Evolutionary conservation across 2,797 vertebrate genomes (phyloP).

Genomic region (Pseudocheirus occidentalis): DNA sequence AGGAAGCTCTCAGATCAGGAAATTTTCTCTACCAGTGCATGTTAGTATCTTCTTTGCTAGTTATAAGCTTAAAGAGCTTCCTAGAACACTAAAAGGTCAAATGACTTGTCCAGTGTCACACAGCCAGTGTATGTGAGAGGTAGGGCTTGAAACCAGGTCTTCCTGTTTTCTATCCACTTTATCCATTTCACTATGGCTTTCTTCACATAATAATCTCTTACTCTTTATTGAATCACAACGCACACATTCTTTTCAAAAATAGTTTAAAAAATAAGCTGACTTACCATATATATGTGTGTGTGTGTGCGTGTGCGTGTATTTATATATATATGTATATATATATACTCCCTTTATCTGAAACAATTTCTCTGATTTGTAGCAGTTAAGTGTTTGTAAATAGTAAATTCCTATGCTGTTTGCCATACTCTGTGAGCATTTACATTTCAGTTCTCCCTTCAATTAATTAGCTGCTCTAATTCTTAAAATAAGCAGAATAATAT

Average conservation of each 20-base stretch:
- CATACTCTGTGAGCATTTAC: not conserved
- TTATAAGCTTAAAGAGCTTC: not conserved
- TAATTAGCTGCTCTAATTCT: not conserved
- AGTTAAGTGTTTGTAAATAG: not conserved
- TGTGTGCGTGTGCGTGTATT: too few species aligned
- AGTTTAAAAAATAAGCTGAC: not conserved
- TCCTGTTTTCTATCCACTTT: not conserved
- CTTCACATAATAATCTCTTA: not conserved
- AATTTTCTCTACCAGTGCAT: not conserved
- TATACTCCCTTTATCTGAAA: not conserved
- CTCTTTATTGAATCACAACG: not conserved
- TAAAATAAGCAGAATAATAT: not conserved
- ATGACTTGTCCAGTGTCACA: not conserved
- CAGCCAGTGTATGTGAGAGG: not conserved
- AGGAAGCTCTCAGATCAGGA: not conserved
- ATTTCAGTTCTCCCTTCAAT: not conserved
- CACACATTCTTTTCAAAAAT: not conserved
- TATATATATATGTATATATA: too few species aligned
- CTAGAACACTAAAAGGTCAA: not conserved
- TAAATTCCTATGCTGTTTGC: not conserved
- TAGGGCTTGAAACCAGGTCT: not conserved
- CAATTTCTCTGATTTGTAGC: not conserved
- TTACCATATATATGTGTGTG: too few species aligned
- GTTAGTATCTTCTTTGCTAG: not conserved
- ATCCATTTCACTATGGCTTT: not conserved